Evolutionary conservation across 2,888 invertebrate species (phyloP).

Genomic region (Erebia epiphron): DNA sequence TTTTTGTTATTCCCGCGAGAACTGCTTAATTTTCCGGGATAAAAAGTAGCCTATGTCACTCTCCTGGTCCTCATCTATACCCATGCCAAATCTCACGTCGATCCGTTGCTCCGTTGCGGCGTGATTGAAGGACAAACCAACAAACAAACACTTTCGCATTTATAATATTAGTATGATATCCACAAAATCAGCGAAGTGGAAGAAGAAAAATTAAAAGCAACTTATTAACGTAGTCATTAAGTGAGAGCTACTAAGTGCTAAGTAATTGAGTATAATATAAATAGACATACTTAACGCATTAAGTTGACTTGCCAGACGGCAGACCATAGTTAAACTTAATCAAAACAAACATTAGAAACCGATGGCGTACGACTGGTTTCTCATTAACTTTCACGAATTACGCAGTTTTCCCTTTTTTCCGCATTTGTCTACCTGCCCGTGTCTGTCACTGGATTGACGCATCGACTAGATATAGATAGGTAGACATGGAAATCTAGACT

Average conservation of each 20-base stretch:
- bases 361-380: conserved; percentile 31
- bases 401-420: conserved; percentile 45
- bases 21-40: too few species aligned
- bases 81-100: too few species aligned
- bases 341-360: conserved; percentile 39
- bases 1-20: too few species aligned
- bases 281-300: conserved; percentile 1
- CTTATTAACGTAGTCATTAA: conserved; percentile 4
- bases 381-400: conserved; percentile 39
- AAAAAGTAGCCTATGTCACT: too few species aligned
- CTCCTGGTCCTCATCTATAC: too few species aligned
- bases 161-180: too few species aligned
- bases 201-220: too few species aligned
- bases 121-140: too few species aligned
- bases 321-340: conserved; percentile 26
- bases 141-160: too few species aligned
- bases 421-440: conserved; percentile 40
- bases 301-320: conserved; percentile 9
- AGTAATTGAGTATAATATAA: conserved; percentile 8
- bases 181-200: too few species aligned
- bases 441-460: neutral
- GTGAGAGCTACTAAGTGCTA: conserved; percentile 6
- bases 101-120: too few species aligned
- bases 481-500: conserved; percentile 3
- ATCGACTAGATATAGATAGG: neutral